A percentile compares a stretch with the other conserved stretches of the same genome.
Conservation (phyloP, 2,888 invertebrate species). For the Napeogenes sylphis region DNA sequence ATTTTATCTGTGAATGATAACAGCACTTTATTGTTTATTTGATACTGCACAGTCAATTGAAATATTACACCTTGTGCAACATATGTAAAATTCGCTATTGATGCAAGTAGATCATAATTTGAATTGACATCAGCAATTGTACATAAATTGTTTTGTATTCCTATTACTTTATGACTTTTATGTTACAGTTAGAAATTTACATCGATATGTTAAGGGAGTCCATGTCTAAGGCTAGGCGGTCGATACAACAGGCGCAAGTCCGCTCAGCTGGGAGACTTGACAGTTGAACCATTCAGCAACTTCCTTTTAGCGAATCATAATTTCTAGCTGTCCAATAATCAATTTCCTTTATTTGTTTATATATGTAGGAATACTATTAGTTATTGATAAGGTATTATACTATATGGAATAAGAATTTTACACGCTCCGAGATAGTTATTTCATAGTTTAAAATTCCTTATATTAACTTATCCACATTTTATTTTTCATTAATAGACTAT, state of each 20-base stretch:
- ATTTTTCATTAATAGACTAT: no score
- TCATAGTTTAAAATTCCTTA: no score
- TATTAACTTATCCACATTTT: no score
- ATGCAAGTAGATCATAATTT: slow-evolving; percentile 6
- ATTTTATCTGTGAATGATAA: background rate
- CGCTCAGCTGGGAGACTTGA: slow-evolving; percentile 56
- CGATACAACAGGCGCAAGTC: slow-evolving; percentile 68
- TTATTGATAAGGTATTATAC: no score
- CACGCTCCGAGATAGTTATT: no score
- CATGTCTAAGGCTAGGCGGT: slow-evolving; percentile 49
- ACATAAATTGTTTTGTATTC: background rate
- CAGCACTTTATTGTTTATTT: background rate
- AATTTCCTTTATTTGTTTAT: no score
- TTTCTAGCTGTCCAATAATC: background rate
- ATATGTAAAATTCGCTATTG: background rate
- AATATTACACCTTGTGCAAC: slow-evolving; percentile 3
- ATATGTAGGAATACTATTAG: no score
- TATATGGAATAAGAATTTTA: no score
- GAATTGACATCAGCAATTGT: background rate
- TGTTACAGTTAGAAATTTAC: slow-evolving; percentile 5
- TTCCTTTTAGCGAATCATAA: background rate
- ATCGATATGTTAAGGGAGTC: slow-evolving; percentile 39
- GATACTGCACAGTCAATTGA: background rate
- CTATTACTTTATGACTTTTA: background rate
- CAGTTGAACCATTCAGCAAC: slow-evolving; percentile 37